Evolutionary conservation across 2,797 vertebrate genomes (phyloP).

Genomic region (Prunella strophiata): DNA sequence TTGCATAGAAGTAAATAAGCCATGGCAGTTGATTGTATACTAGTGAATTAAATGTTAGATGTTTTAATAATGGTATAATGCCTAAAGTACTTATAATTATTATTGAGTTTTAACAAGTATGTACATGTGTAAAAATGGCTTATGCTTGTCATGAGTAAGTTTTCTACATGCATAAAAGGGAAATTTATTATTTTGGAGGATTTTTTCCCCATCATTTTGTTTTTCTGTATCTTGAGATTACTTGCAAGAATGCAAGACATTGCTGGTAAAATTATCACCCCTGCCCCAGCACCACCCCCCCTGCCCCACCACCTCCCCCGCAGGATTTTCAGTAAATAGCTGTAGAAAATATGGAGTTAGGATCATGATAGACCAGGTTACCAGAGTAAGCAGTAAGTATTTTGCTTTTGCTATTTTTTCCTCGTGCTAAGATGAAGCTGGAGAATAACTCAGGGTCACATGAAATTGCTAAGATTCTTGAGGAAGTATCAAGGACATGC

Average conservation of each 20-base stretch:
- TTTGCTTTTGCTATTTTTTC: not conserved
- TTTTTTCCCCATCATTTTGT: not conserved
- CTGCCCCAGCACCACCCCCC: too few relatives aligned
- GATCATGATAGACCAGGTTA: fast-evolving
- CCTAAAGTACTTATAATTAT: not conserved
- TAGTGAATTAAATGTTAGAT: not conserved
- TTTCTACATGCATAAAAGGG: not conserved
- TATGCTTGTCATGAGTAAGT: not conserved
- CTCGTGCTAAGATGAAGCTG: not conserved
- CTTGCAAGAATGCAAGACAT: not conserved
- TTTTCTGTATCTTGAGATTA: not conserved
- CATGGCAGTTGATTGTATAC: not conserved
- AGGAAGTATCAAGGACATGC: not conserved
- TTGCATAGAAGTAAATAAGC: not conserved
- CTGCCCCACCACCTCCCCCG: too few relatives aligned
- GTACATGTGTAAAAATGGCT: not conserved
- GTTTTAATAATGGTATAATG: not conserved
- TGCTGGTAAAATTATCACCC: not conserved
- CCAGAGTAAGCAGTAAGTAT: not conserved
- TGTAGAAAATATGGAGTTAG: not conserved
- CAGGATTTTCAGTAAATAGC: not conserved
- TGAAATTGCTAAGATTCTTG: not conserved
- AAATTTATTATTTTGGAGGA: not conserved
- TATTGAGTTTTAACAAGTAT: not conserved
- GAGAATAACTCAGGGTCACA: not conserved